phyloP scores from a whole-genome alignment of 2,113 vertebrate species.

The Ctenodactylus gundi region DNA sequence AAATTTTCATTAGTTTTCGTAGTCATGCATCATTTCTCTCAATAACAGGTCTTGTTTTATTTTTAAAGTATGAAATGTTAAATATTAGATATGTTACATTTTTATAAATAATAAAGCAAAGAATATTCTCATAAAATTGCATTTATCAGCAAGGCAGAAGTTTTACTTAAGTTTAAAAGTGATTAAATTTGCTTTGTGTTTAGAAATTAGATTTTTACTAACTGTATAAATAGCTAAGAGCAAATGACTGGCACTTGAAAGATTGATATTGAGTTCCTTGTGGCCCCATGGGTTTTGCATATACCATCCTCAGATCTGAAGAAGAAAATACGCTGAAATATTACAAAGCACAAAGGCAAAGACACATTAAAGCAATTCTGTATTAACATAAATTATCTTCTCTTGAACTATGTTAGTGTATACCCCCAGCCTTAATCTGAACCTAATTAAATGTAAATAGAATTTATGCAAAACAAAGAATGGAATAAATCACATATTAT shows the following conservation, averaged over 20 bases:
- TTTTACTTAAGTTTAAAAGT: conserved; percentile 18
- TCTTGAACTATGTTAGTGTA: neutral
- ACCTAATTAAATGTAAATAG: neutral
- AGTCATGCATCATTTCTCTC: neutral
- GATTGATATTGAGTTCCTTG: neutral
- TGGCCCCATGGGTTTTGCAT: neutral
- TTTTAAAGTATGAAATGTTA: conserved; percentile 24
- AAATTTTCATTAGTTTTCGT: neutral
- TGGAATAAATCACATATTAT: neutral
- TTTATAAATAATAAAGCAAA: conserved; percentile 5
- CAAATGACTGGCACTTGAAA: neutral
- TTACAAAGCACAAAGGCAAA: neutral
- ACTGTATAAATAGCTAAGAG: neutral
- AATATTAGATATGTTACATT: neutral
- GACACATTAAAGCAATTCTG: neutral
- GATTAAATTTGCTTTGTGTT: conserved; percentile 10
- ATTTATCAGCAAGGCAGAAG: neutral
- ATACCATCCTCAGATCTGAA: neutral
- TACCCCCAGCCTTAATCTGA: neutral
- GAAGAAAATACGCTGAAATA: neutral
- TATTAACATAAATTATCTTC: neutral
- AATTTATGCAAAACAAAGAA: neutral
- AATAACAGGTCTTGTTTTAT: neutral
- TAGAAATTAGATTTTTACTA: neutral
- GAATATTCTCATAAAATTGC: neutral